Evolutionary conservation across 2,888 invertebrate species (phyloP).

Genomic region (Arge pagana): DNA sequence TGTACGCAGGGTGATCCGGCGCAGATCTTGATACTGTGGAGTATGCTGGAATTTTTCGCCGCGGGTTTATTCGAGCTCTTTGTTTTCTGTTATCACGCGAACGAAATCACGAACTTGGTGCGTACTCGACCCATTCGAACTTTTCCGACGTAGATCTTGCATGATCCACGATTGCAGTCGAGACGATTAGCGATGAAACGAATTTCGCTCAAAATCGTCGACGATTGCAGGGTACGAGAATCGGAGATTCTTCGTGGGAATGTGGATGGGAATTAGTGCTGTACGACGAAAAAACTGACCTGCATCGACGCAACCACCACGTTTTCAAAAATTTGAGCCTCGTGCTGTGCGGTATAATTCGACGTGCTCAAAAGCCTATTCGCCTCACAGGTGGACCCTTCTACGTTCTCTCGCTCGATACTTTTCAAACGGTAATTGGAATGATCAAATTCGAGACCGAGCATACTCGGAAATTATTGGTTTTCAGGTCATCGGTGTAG

Average conservation of each 20-base stretch:
- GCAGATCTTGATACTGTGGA: constrained; percentile 31
- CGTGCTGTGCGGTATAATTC: constrained; percentile 31
- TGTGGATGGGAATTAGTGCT: constrained; percentile 36
- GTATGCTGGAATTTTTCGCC: constrained; percentile 37
- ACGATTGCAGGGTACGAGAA: constrained; percentile 31
- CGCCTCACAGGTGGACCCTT: constrained; percentile 41
- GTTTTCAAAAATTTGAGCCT: constrained; percentile 20
- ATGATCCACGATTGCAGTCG: too few species aligned
- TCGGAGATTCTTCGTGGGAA: constrained; percentile 36
- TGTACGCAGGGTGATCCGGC: constrained; percentile 1
- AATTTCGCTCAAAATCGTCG: neutral
- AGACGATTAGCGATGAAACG: too few species aligned
- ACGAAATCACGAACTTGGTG: constrained; percentile 34
- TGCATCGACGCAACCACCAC: too few species aligned
- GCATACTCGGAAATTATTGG: too few species aligned
- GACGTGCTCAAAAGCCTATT: constrained; percentile 36
- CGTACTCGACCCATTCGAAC: too few species aligned
- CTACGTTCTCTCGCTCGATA: constrained; percentile 39
- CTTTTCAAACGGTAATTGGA: constrained; percentile 37
- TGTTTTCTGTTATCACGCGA: constrained; percentile 38
- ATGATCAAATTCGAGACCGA: too few species aligned
- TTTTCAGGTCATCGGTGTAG: constrained; percentile 11
- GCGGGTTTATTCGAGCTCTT: constrained; percentile 32
- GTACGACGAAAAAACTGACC: neutral
- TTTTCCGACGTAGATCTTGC: too few species aligned